Percentiles rank a stretch among this genome's conserved stretches.
Evolutionary conservation across 2,888 invertebrate species (phyloP).

Genomic region (Sturmia bella): DNA sequence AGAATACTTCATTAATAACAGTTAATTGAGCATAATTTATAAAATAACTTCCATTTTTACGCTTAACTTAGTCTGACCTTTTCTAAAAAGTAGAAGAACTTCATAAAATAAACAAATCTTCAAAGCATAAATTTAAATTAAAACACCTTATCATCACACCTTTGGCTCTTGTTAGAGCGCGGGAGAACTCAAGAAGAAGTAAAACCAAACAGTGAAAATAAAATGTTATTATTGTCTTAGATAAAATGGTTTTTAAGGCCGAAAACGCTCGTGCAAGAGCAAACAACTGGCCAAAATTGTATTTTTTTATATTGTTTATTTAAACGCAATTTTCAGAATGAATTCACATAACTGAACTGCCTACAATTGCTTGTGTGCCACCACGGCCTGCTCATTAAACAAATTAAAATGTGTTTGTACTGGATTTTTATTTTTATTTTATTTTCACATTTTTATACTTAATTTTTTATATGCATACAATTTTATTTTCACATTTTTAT

Average conservation of each 20-base stretch:
- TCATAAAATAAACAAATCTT: not conserved
- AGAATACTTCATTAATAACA: no score
- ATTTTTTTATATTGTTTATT: slow-evolving; percentile 19
- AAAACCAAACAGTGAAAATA: slow-evolving; percentile 22
- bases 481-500: not conserved
- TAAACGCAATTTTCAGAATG: slow-evolving; percentile 13
- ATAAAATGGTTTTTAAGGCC: not conserved
- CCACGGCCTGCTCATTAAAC: slow-evolving; percentile 34
- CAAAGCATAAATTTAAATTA: slow-evolving; percentile 6
- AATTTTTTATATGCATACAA: not conserved
- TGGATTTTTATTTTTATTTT: not conserved
- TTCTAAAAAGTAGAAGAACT: not conserved
- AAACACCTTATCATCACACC: not conserved
- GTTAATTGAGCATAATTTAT: not conserved
- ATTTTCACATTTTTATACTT: not conserved
- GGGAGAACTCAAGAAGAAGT: not conserved
- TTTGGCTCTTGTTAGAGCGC: not conserved
- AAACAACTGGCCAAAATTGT: slow-evolving; percentile 40
- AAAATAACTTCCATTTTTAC: not conserved
- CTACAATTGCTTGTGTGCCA: slow-evolving; percentile 24
- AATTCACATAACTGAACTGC: slow-evolving; percentile 6
- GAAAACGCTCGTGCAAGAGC: not conserved
- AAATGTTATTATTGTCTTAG: slow-evolving; percentile 16
- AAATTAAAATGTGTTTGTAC: slow-evolving; percentile 19
- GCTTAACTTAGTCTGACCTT: not conserved